These are phyloP conservation scores for Trogon melanurus DNA, from an alignment of 2,113 vertebrate species.

Conservation along the genomic window DNA sequence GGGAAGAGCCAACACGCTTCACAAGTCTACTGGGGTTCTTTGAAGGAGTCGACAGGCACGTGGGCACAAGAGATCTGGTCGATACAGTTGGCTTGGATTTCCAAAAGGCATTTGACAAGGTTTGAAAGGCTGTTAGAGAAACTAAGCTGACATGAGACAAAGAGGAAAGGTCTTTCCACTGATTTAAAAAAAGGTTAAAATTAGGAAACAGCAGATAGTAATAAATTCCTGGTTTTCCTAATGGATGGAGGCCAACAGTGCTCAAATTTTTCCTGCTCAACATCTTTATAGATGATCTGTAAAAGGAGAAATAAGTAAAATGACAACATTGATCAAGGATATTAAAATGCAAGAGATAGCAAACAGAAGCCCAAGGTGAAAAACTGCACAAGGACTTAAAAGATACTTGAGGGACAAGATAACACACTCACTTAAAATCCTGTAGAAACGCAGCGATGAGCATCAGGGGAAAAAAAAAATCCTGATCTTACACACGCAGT, in stretches of 20 bases:
- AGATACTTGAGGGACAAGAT: fast-evolving
- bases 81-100: background rate
- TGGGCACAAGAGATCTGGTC: background rate
- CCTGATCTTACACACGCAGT: background rate
- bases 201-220: background rate
- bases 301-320: background rate
- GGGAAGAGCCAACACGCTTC: constrained; percentile 38
- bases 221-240: background rate
- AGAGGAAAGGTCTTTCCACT: background rate
- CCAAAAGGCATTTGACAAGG: background rate
- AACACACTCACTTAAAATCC: background rate
- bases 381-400: background rate
- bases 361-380: background rate
- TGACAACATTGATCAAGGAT: background rate
- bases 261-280: background rate
- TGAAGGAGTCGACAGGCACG: constrained; percentile 4
- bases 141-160: background rate
- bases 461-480: background rate
- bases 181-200: background rate
- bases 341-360: background rate
- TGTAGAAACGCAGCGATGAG: background rate
- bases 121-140: background rate
- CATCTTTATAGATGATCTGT: background rate
- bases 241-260: background rate
- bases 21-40: constrained; percentile 37